Evolutionary conservation across 2,888 invertebrate species (phyloP), one percentile per base, ranked within the genome.

Genomic region (Platypus cylindrus): DNA sequence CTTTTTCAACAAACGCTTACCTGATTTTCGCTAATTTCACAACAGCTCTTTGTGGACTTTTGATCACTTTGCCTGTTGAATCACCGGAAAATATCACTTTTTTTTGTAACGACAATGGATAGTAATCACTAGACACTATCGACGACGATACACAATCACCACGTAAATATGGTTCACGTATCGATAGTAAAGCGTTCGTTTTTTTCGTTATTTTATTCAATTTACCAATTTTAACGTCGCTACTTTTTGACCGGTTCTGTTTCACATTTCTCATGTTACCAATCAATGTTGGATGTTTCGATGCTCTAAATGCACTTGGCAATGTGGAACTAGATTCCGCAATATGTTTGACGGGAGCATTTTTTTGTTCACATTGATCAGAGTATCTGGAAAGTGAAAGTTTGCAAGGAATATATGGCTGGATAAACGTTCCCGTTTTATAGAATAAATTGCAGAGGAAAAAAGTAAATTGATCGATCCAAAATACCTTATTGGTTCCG

Each of bases 11-110:
- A 27, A 8, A 11, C 8, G 43, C 49, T 45, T 43, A 60, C 62
- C 62, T 62, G 45, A 60, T 56, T 53, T 55, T 59, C 8, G 62
- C 62, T 11, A 60, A 41, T 45, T 61, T 60, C 18, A 62, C 53
- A 5, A 61, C 51, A 0, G 59, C 56, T 39, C 60, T 49, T 17
- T 55, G 52, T 1, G 60, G 60, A 37, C 53, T 57, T 45, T 58
- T 61, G 38, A 56, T 43, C 27, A 44, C 41, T 24, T 44, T 44
- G 25, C 42, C 41, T 22, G 32, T 44, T 29, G 45, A 34, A 20
- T n/a, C 37, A 22, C 23, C 34, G n/a, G 38, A 29, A 11, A 29
- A 25, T 25, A 39, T 30, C 23, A 35, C 20, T n/a, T n/a, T n/a
- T n/a, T n/a, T n/a, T 36, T 48, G 16, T 26, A 49, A 47, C 41